Base-by-base conservation (phyloP, 2,888 invertebrate species). In the Apocheima hispidaria region DNA sequence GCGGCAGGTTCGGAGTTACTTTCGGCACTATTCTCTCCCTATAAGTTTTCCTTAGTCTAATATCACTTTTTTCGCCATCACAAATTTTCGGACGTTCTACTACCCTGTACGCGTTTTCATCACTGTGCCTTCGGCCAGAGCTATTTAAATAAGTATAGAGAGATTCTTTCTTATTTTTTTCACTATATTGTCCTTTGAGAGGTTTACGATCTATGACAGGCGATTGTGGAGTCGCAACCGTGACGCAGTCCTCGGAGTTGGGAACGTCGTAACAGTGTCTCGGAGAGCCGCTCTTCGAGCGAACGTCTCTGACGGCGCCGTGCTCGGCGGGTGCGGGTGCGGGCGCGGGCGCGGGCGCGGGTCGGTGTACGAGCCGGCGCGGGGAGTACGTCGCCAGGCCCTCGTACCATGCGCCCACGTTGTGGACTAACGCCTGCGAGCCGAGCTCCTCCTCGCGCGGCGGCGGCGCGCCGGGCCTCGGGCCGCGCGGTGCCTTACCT, bases 331-430 rank as follows among this genome's bases (percentile, higher is more conserved):
- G 10, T 5, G 9, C 12, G 18, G 16, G n/a, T n/a, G n/a, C n/a
- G n/a, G n/a, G n/a, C n/a, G n/a, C n/a, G 35, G 3, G 20, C 5
- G 20, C 33, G 16, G 18, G 14, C 35, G 21, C 10, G 23, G 35
- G 21, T 7, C 21, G 9, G 16, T n/a, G 21, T 23, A 20, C 21
- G 23, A 26, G 26, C 26, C 7, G 30, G 49, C 35, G 48, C 48
- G 48, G 35, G 35, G n/a, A 26, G 59, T 81, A 82, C 5, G 59
- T 67, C 4, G 71, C 61, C 43, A 83, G 70, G 20, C 77, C 77
- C 16, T 73, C 70, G 63, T 85, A 85, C 85, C 84, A 85, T 44
- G 60, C 67, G 54, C 77, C 69, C 26, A 84, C 73, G 18, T 59
- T 73, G 12, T 69, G 68, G n/a, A 53, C 51, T 52, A 40, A 59